A percentile compares a stretch with the other conserved stretches of the same genome.
Conservation (phyloP, 2,797 vertebrate genomes). For the Glyptemys insculpta region DNA sequence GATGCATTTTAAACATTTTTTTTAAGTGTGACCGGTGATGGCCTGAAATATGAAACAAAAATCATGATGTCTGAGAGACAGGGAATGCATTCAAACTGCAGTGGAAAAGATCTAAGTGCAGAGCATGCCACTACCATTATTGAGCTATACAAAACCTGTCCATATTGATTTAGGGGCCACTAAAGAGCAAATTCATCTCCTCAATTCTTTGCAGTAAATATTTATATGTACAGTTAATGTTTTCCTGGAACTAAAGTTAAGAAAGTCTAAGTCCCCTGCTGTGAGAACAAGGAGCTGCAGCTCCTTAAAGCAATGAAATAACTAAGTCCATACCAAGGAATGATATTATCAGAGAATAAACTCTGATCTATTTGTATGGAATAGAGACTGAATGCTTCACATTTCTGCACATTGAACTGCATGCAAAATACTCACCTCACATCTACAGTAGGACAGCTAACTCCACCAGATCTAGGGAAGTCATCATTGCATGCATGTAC, state of each 20-base stretch:
- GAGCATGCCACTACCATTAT: background rate
- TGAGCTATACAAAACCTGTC: slow-evolving; percentile 34
- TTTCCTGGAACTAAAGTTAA: slow-evolving; percentile 66
- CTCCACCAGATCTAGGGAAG: slow-evolving; percentile 53
- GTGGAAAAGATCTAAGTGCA: background rate
- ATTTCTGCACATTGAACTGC: slow-evolving; percentile 65
- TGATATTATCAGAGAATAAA: background rate
- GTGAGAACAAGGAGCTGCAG: slow-evolving; percentile 9
- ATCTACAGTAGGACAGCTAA: slow-evolving; percentile 36
- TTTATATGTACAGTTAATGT: slow-evolving; percentile 78
- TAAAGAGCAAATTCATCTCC: slow-evolving; percentile 75
- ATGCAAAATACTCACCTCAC: slow-evolving; percentile 64
- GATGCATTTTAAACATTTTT: slow-evolving; percentile 51
- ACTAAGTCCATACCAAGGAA: accelerated
- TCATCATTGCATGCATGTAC: slow-evolving; percentile 77
- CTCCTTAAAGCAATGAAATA: background rate
- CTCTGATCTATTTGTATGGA: background rate
- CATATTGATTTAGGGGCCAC: slow-evolving; percentile 51
- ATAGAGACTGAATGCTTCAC: background rate
- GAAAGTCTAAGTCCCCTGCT: background rate
- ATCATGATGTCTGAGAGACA: slow-evolving; percentile 34
- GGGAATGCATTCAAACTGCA: background rate
- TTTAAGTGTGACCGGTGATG: slow-evolving; percentile 33
- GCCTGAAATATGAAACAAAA: slow-evolving; percentile 37
- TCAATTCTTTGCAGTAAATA: slow-evolving; percentile 69